Base-by-base conservation (phyloP, 2,113 vertebrate species). In the Lampris incognitus region DNA sequence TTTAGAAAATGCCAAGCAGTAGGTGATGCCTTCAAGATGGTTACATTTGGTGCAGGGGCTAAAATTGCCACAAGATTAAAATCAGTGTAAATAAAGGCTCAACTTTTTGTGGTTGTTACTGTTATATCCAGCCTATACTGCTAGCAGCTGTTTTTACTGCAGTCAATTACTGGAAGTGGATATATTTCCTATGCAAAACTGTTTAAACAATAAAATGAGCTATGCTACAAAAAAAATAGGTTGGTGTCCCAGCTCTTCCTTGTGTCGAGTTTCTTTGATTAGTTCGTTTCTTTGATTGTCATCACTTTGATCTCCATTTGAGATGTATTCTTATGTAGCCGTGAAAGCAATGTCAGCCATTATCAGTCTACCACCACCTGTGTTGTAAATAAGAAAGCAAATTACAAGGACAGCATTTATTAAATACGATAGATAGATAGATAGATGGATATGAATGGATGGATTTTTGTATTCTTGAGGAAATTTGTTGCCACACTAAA, bases 151-250 rank as follows among this genome's bases (percentile, higher is more conserved):
- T 98, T 98, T 97, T 97, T 98, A 98, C 97, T 98, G 97, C 98
- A 97, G 98, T 99, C 97, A 98, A 98, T 98, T 99, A 99, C 97
- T 99, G 98, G 97, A 99, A 98, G 97, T 97, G 95, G 96, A 99
- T 98, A 98, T 99, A 98, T 98, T 99, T 98, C 98, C 98, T 99
- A 99, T 99, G 97, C 98, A 99, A 99, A 99, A 97, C 97, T 97
- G 96, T 98, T 99, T 97, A 98, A 99, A 99, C 97, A 99, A 99
- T 99, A 99, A 99, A 99, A 97, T 97, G 97, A 99, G 97, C 97
- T 99, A 98, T 98, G 97, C 97, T 98, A 98, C 97, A 98, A 95
- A 94, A 91, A 0, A 52, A 87, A 66, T 77, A 24, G 24, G 24
- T 70, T 41, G 11, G 50, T 66, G 73, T 40, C 50, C 6, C 50